Conservation (phyloP, 2,888 invertebrate species). For the Omphaloscelis lunosa region DNA sequence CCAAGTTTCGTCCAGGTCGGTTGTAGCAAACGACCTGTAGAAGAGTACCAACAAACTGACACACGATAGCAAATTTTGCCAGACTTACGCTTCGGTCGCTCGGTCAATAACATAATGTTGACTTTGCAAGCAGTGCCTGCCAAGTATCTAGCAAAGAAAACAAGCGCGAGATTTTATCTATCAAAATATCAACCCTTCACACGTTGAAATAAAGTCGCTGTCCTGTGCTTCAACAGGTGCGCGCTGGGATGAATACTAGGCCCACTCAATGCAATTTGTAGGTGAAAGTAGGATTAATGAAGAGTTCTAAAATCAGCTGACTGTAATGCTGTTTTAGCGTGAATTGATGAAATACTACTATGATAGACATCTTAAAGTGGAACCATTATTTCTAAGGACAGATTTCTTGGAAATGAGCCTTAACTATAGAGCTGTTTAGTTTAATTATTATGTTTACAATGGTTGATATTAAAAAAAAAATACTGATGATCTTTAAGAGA, state of each 20-base stretch:
- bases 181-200: neutral
- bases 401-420: neutral
- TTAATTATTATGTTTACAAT: neutral
- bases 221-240: neutral
- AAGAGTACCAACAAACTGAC: too few species aligned
- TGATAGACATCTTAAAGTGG: neutral
- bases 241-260: neutral
- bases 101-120: neutral
- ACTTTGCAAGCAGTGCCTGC: neutral
- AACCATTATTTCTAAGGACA: neutral
- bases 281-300: slow-evolving; percentile 15
- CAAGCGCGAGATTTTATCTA: neutral
- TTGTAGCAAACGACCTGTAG: too few species aligned
- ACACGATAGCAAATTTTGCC: too few species aligned
- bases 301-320: neutral
- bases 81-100: too few species aligned
- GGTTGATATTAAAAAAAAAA: neutral
- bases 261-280: neutral
- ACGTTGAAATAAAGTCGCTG: neutral
- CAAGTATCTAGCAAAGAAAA: neutral
- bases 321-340: neutral
- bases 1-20: too few species aligned
- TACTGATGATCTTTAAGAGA: neutral
- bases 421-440: neutral
- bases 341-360: neutral